These are phyloP conservation scores for Aepyceros melampus DNA, from an alignment of 2,113 vertebrate genomes.

Conservation along the genomic window DNA sequence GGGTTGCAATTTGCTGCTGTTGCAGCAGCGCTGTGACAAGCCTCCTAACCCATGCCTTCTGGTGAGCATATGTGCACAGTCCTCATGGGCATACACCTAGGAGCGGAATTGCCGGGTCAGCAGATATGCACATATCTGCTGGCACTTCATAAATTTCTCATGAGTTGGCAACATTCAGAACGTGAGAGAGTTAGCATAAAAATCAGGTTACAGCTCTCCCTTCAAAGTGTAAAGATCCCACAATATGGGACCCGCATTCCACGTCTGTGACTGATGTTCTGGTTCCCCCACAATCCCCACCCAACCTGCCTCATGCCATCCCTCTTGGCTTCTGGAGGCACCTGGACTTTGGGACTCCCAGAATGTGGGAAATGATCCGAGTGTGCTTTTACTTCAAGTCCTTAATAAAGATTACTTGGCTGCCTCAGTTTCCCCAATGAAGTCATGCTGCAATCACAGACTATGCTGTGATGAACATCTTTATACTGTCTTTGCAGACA, in stretches of 20 bases:
- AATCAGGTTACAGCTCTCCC: not conserved
- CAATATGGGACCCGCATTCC: no score
- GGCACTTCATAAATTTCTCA: not conserved
- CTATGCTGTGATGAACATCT: not conserved
- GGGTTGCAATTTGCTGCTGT: not conserved
- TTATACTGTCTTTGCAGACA: not conserved
- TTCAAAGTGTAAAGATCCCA: not conserved
- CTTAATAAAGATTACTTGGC: not conserved
- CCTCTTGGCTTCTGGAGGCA: not conserved
- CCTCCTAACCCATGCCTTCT: not conserved
- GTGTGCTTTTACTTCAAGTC: not conserved
- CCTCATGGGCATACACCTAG: not conserved
- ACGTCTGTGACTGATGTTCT: not conserved
- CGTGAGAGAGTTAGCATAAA: not conserved
- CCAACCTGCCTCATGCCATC: not conserved
- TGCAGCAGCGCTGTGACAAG: accelerated
- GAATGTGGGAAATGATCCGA: not conserved
- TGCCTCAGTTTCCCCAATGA: not conserved
- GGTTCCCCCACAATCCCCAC: not conserved
- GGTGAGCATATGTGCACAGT: accelerated
- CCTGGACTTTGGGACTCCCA: not conserved
- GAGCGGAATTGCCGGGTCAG: not conserved
- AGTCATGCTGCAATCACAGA: not conserved
- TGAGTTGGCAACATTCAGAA: no score
- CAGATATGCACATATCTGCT: not conserved